Conservation (phyloP, 2,113 vertebrate genomes). For the Herpetotheres cachinnans region DNA sequence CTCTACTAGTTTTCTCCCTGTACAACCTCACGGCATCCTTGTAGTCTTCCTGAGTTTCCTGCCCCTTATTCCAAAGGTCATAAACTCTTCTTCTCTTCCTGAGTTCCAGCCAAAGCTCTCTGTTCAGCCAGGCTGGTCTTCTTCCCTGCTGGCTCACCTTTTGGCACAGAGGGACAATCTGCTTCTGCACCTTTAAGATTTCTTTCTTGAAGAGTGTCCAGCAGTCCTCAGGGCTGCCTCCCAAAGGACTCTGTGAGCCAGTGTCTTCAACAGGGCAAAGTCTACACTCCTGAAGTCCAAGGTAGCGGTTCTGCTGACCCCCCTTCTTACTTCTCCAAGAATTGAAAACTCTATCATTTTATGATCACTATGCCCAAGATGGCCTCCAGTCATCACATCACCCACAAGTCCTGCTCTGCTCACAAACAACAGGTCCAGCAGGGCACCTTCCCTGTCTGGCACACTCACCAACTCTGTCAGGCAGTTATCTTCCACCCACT, state of each 20-base stretch:
- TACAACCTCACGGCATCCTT: neutral
- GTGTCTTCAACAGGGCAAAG: neutral
- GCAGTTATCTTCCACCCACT: no score
- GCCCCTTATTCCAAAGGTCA: neutral
- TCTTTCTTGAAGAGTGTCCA: no score
- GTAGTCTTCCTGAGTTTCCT: neutral
- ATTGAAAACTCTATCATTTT: neutral
- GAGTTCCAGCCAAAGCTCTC: neutral
- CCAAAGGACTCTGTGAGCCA: neutral
- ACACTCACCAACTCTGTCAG: no score
- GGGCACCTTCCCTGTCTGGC: no score
- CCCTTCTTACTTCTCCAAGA: neutral
- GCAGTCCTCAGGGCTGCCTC: neutral
- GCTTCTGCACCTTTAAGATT: no score
- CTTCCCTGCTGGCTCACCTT: no score
- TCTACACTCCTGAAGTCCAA: neutral
- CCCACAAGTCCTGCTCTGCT: no score
- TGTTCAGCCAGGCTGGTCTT: no score
- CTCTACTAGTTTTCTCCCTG: neutral
- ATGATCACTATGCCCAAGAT: neutral
- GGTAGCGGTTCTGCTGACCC: neutral
- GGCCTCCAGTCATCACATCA: neutral
- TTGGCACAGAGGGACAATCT: no score
- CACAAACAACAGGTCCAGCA: no score
- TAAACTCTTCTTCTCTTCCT: neutral